phyloP scores from a whole-genome alignment of 2,797 vertebrate species.

The Lepus townsendii region DNA sequence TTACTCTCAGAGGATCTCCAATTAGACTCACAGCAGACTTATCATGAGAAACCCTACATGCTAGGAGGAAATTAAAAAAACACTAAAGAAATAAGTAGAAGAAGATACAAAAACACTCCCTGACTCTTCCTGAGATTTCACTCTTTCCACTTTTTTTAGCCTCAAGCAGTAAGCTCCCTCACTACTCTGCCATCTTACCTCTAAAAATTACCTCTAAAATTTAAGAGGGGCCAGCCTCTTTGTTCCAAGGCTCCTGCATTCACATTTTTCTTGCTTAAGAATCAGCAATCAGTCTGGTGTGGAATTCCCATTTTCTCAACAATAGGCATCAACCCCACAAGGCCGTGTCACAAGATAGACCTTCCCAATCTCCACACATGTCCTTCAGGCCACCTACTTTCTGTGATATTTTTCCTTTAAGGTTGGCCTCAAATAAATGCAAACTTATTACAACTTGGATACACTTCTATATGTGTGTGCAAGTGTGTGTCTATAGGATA shows the following conservation, averaged over 20 bases:
- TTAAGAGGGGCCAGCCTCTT: neutral
- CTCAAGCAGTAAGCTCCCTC: too few species aligned
- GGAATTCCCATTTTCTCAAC: neutral
- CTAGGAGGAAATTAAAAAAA: too few species aligned
- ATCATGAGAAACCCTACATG: too few species aligned
- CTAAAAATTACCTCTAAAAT: neutral
- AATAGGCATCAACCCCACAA: neutral
- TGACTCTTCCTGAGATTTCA: too few species aligned
- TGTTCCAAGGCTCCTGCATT: neutral
- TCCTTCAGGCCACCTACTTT: neutral
- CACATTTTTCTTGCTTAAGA: neutral
- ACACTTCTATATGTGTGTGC: neutral
- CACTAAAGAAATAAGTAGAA: too few species aligned
- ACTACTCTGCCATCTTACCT: too few species aligned
- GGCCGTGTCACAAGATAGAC: neutral
- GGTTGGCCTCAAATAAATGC: neutral
- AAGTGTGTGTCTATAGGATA: too few species aligned
- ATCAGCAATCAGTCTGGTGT: neutral
- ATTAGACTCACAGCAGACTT: too few species aligned
- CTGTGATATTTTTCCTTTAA: neutral
- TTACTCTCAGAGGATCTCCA: too few species aligned
- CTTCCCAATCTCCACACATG: neutral
- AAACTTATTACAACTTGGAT: neutral
- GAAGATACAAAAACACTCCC: too few species aligned
- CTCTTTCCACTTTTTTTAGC: too few species aligned